These are phyloP conservation scores for Lepidochrysops patricia DNA, from an alignment of 2,888 invertebrate genomes.

Conservation along the genomic window DNA sequence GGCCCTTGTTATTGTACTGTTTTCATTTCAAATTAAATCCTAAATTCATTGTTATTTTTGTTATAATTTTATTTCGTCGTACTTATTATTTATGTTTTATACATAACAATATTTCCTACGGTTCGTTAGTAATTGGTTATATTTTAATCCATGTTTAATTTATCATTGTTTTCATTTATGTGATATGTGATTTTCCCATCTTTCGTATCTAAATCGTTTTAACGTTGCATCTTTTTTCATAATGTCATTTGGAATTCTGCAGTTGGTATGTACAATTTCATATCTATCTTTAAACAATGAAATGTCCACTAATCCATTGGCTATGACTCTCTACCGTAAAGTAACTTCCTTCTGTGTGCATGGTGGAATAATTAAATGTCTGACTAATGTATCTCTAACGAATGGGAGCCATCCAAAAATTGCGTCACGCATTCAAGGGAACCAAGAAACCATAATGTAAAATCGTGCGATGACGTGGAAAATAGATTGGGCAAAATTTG, in stretches of 20 bases:
- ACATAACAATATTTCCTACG: background rate
- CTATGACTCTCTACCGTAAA: constrained; percentile 13
- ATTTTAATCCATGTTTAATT: too few species aligned
- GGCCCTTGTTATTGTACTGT: background rate
- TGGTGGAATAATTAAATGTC: constrained; percentile 28
- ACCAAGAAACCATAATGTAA: too few species aligned
- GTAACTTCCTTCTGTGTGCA: constrained; percentile 31
- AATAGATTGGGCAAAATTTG: too few species aligned
- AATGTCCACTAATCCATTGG: constrained; percentile 21
- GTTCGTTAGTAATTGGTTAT: background rate
- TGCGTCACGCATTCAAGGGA: too few species aligned
- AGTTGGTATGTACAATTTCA: constrained; percentile 66
- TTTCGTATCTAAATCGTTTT: constrained; percentile 23
- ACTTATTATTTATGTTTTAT: constrained; percentile 22
- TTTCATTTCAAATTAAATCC: background rate
- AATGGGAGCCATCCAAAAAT: background rate
- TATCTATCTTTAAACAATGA: constrained; percentile 22
- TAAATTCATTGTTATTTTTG: background rate
- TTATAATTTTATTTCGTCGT: constrained; percentile 20
- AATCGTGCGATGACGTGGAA: too few species aligned
- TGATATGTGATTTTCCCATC: too few species aligned
- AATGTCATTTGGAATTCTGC: constrained; percentile 54
- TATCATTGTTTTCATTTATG: background rate
- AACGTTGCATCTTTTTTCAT: constrained; percentile 60
- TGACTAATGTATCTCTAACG: constrained; percentile 16